These are phyloP conservation scores for Helicolenus hilgendorfi DNA, from an alignment of 2,797 vertebrate genomes.

Conservation along the genomic window DNA sequence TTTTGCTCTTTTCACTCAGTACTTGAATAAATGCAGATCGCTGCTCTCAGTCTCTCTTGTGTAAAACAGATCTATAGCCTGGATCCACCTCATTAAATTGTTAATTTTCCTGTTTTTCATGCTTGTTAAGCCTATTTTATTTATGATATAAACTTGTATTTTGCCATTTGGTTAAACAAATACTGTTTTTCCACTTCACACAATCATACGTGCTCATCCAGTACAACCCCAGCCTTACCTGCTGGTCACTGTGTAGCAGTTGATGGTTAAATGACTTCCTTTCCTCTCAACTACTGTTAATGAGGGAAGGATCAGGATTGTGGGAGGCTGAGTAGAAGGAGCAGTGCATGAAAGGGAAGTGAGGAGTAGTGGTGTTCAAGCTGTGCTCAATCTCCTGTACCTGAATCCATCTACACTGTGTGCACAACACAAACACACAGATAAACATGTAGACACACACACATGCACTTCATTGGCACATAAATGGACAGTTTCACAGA, in stretches of 20 bases:
- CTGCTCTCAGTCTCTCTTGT: neutral
- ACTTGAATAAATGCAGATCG: neutral
- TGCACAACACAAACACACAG: neutral
- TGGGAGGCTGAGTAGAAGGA: neutral
- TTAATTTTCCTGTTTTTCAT: neutral
- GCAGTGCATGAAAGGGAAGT: constrained; percentile 1
- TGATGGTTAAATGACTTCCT: constrained; percentile 5
- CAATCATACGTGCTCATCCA: neutral
- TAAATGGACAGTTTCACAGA: neutral
- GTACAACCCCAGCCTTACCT: neutral
- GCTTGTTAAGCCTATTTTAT: neutral
- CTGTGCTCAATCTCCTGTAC: constrained; percentile 39
- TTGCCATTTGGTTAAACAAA: neutral
- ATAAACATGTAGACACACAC: neutral
- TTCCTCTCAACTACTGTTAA: neutral
- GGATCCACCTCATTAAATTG: neutral
- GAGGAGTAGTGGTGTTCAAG: constrained; percentile 4
- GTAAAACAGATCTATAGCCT: neutral
- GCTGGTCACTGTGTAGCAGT: neutral
- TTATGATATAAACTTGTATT: neutral
- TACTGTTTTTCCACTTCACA: neutral
- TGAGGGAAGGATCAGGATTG: neutral
- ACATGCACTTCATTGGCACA: neutral
- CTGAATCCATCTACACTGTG: constrained; percentile 3
- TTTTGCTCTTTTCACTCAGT: neutral